phyloP scores from a whole-genome alignment of 2,113 vertebrate genomes.

The Neotragus pygmaeus region DNA sequence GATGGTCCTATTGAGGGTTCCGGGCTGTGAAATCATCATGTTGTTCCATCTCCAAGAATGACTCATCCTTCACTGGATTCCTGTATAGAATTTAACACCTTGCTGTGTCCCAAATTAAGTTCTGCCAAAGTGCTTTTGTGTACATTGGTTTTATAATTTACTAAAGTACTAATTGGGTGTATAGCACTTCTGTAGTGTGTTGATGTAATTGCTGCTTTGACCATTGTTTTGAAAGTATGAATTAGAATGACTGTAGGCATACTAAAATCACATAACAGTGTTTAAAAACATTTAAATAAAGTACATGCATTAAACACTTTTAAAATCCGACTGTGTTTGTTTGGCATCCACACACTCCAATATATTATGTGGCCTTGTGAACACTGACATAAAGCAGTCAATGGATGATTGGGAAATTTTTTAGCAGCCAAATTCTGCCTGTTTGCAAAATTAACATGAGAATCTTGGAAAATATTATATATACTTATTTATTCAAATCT shows the following conservation, averaged over 20 bases:
- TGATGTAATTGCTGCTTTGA: slow-evolving; percentile 35
- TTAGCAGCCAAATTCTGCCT: not conserved
- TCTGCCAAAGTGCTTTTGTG: slow-evolving; percentile 56
- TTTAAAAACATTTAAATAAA: slow-evolving; percentile 77
- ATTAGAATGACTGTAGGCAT: slow-evolving; percentile 38
- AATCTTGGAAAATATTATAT: not conserved
- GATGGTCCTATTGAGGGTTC: not conserved
- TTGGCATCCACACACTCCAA: not conserved
- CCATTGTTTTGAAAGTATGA: slow-evolving; percentile 13
- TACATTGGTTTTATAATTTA: slow-evolving; percentile 50
- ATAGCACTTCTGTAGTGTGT: slow-evolving; percentile 8
- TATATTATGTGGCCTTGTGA: not conserved
- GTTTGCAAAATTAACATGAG: not conserved
- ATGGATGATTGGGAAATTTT: not conserved
- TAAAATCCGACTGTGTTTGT: not conserved
- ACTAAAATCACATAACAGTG: slow-evolving; percentile 11
- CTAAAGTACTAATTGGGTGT: slow-evolving; percentile 34
- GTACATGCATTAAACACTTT: not conserved
- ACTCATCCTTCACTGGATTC: not conserved
- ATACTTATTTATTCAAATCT: not conserved
- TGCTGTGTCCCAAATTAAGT: not conserved
- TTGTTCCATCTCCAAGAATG: not conserved
- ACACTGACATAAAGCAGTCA: not conserved
- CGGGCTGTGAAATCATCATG: not conserved
- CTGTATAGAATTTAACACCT: not conserved